Base-by-base conservation (phyloP, 1,140 invertebrate genomes). In the Diabrotica virgifera region DNA sequence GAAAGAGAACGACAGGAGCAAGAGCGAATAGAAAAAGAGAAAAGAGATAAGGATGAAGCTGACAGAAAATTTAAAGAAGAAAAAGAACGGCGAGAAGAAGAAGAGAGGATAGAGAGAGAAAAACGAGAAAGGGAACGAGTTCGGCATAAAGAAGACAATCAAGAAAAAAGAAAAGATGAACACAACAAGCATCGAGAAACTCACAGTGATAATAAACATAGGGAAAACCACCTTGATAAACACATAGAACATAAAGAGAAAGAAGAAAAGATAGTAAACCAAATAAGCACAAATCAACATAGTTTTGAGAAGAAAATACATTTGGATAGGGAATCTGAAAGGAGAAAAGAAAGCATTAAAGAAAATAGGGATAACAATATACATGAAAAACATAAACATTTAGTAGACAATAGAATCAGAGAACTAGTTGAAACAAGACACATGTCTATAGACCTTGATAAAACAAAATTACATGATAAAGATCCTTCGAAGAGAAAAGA, bases 401-500 rank as follows among this genome's bases (percentile, higher is more conserved):
- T 70, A 56, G 72, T 73, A 51, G 67, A 72, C 54, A 64, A 74
- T 36, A 74, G 74, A 56, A 59, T 71, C 14, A 71, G 74, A 59
- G 63, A 67, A 6, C 54, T 63, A 0, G 54, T 72, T 24, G 77
- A 79, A 64, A 74, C 71, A 66, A 66, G 76, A 65, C 76, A 76
- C 63, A 71, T 74, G 61, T 76, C 73, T 8, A 70, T 76, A 11
- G 75, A 78, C 62, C 54, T 74, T 4, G 76, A 77, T 46, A 73
- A 74, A 58, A 70, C 60, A 52, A 69, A 61, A 65, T 50, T 36
- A 6, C 36, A 58, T 46, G 36, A 58, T 46, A 62, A 66, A 56
- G 76, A 79, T 70, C 65, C 70, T 5, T 69, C 73, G 51, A 82
- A 83, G 76, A 68, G 83, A 50, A 84, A 85, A 77, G 84, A 85